These are phyloP conservation scores for Megaceryle alcyon DNA, from an alignment of 2,797 vertebrate genomes.

Conservation along the genomic window DNA sequence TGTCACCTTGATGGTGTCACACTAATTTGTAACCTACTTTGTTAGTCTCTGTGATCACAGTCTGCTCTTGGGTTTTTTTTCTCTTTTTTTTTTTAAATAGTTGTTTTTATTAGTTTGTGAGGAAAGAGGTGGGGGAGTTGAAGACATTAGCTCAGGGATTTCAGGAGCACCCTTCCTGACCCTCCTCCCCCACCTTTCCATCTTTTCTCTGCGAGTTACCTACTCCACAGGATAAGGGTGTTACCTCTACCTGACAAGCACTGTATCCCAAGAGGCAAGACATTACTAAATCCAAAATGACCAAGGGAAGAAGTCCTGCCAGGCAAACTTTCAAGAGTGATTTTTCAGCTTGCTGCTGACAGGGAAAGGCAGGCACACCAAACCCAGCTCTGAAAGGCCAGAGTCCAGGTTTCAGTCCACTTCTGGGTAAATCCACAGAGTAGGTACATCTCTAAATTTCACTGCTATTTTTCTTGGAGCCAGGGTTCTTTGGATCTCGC, in stretches of 20 bases:
- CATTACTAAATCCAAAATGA: conserved; percentile 2
- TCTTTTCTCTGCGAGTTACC: not conserved
- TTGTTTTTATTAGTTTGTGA: conserved; percentile 32
- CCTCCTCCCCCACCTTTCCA: not conserved
- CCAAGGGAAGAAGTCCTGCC: not conserved
- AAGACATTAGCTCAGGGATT: not conserved
- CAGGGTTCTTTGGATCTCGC: conserved; percentile 22
- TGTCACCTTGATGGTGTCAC: conserved; percentile 61
- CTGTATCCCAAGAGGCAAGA: not conserved
- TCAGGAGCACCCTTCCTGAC: not conserved
- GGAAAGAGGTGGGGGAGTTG: not conserved
- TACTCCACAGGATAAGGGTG: not conserved
- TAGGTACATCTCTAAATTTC: conserved; percentile 36
- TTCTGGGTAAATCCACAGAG: not conserved
- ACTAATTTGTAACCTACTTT: conserved; percentile 37
- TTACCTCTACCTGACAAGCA: not conserved
- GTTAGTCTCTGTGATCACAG: conserved; percentile 23
- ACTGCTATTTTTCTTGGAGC: conserved; percentile 33
- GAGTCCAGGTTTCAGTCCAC: not conserved
- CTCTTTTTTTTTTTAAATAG: not conserved
- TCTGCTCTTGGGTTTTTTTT: not conserved
- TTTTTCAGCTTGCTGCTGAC: conserved; percentile 56
- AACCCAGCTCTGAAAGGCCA: not conserved
- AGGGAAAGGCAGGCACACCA: conserved; percentile 8
- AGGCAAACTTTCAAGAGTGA: conserved; percentile 47